A percentile compares a stretch with the other conserved stretches of the same genome.
Evolutionary conservation across 2,797 vertebrate species (phyloP).

Genomic region (Sebastes trivittatus): DNA sequence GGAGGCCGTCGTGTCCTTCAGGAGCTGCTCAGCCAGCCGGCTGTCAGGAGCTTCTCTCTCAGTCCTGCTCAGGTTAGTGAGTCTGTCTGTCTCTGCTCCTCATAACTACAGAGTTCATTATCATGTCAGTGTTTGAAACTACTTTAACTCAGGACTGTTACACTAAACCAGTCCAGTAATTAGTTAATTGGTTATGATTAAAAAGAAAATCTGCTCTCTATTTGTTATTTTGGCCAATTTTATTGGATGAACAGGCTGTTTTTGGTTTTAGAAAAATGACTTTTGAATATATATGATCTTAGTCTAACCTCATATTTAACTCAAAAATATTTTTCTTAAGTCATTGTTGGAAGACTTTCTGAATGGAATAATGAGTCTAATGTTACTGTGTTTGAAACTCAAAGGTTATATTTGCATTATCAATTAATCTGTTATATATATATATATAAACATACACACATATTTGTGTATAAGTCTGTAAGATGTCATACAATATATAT

Average conservation of each 20-base stretch:
- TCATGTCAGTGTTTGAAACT: background rate
- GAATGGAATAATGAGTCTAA: background rate
- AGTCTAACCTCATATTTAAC: too few relatives aligned
- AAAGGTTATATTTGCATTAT: background rate
- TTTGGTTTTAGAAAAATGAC: too few relatives aligned
- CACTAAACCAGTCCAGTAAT: background rate
- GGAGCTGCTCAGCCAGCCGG: slow-evolving; percentile 47
- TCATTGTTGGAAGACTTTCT: background rate
- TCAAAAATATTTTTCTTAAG: too few relatives aligned
- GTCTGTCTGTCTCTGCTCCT: too few relatives aligned
- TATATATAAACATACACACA: too few relatives aligned
- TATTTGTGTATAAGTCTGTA: too few relatives aligned
- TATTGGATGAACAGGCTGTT: fast-evolving
- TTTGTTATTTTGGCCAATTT: too few relatives aligned
- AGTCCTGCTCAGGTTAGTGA: slow-evolving; percentile 65
- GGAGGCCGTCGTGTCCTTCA: slow-evolving; percentile 75
- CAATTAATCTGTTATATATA: background rate
- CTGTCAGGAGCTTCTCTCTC: slow-evolving; percentile 62
- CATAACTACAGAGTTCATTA: too few relatives aligned
- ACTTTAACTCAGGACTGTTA: background rate
- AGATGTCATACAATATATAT: background rate
- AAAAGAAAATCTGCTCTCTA: too few relatives aligned
- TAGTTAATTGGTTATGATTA: too few relatives aligned
- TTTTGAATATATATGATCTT: too few relatives aligned
- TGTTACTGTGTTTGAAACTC: background rate